These are phyloP conservation scores for Atta texana DNA, from an alignment of 1,140 invertebrate species.

Conservation along the genomic window DNA sequence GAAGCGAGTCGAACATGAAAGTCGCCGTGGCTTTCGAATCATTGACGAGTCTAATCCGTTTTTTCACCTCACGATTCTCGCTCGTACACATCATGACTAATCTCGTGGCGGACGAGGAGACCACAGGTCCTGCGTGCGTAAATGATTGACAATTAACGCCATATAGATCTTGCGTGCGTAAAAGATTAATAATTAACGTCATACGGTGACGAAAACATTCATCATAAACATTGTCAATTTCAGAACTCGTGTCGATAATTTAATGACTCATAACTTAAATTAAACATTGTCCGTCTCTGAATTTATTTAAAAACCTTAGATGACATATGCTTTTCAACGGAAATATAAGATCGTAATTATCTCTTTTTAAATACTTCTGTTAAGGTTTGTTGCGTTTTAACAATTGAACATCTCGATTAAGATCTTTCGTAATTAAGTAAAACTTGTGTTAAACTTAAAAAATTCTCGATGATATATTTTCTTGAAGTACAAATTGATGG, in stretches of 20 bases:
- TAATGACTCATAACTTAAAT: neutral
- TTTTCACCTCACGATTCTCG: slow-evolving; percentile 61
- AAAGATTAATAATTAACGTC: slow-evolving; percentile 7
- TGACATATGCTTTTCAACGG: neutral
- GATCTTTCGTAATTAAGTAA: too few species aligned
- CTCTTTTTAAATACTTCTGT: neutral
- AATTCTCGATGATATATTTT: too few species aligned
- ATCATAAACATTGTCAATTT: neutral
- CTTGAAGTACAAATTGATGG: too few species aligned
- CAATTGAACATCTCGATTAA: neutral
- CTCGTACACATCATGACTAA: slow-evolving; percentile 50
- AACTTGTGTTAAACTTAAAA: too few species aligned
- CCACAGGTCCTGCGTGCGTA: slow-evolving; percentile 34
- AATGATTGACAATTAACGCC: slow-evolving; percentile 2
- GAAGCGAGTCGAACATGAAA: slow-evolving; percentile 77
- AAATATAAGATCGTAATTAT: neutral
- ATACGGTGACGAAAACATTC: neutral
- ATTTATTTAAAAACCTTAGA: neutral
- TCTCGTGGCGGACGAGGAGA: slow-evolving; percentile 33
- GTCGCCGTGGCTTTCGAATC: slow-evolving; percentile 71
- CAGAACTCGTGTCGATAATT: neutral
- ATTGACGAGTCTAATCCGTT: slow-evolving; percentile 75
- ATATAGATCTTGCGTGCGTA: slow-evolving; percentile 33
- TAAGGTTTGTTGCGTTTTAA: neutral
- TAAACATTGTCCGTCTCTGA: neutral